Conservation (phyloP, 2,888 invertebrate genomes). For the Argyresthia albistria region DNA sequence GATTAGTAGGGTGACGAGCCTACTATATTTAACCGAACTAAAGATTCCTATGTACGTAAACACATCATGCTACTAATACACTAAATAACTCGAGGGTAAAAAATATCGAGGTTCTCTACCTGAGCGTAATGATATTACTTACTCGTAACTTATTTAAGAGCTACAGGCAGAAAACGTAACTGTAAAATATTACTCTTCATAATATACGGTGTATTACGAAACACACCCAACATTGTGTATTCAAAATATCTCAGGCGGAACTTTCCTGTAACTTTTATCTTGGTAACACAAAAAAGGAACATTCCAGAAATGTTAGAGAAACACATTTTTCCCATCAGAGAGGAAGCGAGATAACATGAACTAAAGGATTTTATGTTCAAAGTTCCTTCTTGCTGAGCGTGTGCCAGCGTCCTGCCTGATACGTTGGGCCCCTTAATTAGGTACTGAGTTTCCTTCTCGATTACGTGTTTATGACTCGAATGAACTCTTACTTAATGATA, state of each 20-base stretch:
- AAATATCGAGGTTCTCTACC: too few relatives aligned
- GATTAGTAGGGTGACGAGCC: too few relatives aligned
- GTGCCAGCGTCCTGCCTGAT: slow-evolving; percentile 5
- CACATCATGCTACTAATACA: too few relatives aligned
- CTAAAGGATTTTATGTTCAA: slow-evolving; percentile 42
- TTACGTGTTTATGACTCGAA: slow-evolving; percentile 13
- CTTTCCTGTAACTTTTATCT: slow-evolving; percentile 13
- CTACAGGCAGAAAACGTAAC: too few relatives aligned
- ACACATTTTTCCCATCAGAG: slow-evolving; percentile 47
- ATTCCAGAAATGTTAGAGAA: slow-evolving; percentile 38
- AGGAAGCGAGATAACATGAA: slow-evolving; percentile 43
- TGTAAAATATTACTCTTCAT: not conserved
- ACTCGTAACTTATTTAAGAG: too few relatives aligned
- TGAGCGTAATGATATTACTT: too few relatives aligned
- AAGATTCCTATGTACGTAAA: too few relatives aligned
- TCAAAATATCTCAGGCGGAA: slow-evolving; percentile 1
- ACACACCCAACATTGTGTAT: not conserved
- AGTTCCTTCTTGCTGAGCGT: slow-evolving; percentile 14
- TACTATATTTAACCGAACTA: too few relatives aligned
- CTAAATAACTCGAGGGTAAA: too few relatives aligned
- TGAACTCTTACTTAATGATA: slow-evolving; percentile 9
- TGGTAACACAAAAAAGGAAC: slow-evolving; percentile 25
- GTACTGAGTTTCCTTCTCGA: slow-evolving; percentile 16
- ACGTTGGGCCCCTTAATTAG: slow-evolving; percentile 36
- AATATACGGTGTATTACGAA: not conserved